These are phyloP conservation scores for Chaenodraco wilsoni DNA, from an alignment of 2,797 vertebrate species.

Conservation along the genomic window DNA sequence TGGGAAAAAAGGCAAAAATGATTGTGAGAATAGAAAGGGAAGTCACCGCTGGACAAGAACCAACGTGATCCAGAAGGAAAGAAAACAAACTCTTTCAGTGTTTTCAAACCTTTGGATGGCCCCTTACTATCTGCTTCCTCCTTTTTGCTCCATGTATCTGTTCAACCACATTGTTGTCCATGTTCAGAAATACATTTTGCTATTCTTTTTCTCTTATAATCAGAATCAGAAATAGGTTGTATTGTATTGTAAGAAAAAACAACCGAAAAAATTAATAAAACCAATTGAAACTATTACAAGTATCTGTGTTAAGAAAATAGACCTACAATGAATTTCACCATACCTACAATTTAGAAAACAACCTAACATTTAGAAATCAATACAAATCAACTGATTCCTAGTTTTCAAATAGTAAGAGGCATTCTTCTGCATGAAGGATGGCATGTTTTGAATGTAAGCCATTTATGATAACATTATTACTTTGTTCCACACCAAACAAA, in stretches of 20 bases:
- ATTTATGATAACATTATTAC: neutral
- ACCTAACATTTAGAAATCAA: neutral
- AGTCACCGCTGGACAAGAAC: conserved; percentile 46
- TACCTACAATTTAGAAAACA: too few relatives aligned
- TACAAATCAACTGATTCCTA: neutral
- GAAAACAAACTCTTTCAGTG: conserved; percentile 40
- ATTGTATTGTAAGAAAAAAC: too few relatives aligned
- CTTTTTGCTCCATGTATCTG: conserved; percentile 7
- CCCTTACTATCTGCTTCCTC: conserved; percentile 13
- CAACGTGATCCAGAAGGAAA: conserved; percentile 44
- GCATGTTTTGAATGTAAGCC: neutral
- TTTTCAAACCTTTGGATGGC: conserved; percentile 21
- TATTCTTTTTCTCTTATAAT: neutral
- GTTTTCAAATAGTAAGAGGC: neutral
- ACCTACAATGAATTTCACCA: too few relatives aligned
- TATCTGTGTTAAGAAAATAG: neutral
- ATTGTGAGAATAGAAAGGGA: conserved; percentile 62
- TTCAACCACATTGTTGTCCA: neutral
- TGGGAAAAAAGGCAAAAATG: conserved; percentile 64
- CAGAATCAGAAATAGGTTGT: too few relatives aligned
- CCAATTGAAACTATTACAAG: too few relatives aligned
- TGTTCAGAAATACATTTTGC: neutral
- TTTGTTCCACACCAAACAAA: neutral
- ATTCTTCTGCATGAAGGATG: neutral
- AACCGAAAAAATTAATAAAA: too few relatives aligned